phyloP scores from a whole-genome alignment of 2,888 invertebrate genomes.

The Cephus pygmeus region DNA sequence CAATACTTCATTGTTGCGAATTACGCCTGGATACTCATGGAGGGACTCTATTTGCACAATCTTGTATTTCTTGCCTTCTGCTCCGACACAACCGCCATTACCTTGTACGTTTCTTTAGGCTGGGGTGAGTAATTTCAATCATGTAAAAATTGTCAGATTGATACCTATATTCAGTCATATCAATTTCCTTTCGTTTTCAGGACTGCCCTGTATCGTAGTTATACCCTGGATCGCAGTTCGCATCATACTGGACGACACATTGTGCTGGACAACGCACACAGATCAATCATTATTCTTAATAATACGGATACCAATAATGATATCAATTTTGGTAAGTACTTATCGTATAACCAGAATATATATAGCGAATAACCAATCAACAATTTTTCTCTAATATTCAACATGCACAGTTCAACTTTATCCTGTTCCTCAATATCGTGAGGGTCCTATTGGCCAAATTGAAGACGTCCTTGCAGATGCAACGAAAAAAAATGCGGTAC shows the following conservation, averaged over 20 bases:
- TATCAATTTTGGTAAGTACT: conserved; percentile 70
- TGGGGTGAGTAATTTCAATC: conserved; percentile 70
- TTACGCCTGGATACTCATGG: conserved; percentile 77
- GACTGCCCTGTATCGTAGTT: conserved; percentile 70
- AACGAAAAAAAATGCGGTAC: conserved; percentile 71
- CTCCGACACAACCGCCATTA: conserved; percentile 72
- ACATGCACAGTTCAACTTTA: conserved; percentile 70
- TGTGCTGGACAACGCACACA: conserved; percentile 72
- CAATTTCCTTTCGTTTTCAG: conserved; percentile 53
- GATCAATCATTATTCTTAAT: conserved; percentile 68
- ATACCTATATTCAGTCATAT: background rate
- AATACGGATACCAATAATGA: conserved; percentile 70
- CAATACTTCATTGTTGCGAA: conserved; percentile 76
- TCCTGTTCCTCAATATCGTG: conserved; percentile 73
- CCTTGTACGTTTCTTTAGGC: conserved; percentile 71
- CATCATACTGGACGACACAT: conserved; percentile 67
- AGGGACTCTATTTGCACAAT: conserved; percentile 77
- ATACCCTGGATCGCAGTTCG: conserved; percentile 71
- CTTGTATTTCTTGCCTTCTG: conserved; percentile 75
- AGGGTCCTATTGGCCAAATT: conserved; percentile 70
- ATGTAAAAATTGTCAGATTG: background rate
- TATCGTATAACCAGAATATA: background rate
- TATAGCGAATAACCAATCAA: conserved; percentile 4
- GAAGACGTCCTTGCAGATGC: conserved; percentile 69
- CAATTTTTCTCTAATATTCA: conserved; percentile 1